These are phyloP conservation scores for Acrocephalus kingi DNA, from an alignment of 2,113 vertebrate genomes.

Conservation along the genomic window DNA sequence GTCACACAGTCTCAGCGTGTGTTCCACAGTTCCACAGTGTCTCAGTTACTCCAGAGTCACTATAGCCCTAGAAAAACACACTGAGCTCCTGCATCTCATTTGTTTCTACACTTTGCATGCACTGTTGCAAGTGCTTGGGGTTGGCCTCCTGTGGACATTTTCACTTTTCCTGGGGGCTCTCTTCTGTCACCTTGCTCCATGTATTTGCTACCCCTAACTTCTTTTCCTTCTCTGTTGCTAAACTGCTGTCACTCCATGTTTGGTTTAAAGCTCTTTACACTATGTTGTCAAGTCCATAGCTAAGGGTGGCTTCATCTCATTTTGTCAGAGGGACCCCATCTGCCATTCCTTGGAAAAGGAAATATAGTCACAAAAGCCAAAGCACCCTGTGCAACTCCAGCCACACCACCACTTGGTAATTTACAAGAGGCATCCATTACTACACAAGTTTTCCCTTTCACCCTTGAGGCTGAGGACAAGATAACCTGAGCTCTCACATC, in stretches of 20 bases:
- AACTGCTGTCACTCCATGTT: background rate
- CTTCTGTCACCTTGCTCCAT: background rate
- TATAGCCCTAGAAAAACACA: background rate
- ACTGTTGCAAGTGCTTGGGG: accelerated
- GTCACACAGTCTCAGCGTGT: accelerated
- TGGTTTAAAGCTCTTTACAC: background rate
- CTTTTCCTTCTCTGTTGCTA: background rate
- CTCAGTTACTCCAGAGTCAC: background rate
- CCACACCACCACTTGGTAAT: background rate
- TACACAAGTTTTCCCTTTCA: background rate
- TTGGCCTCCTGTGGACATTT: background rate
- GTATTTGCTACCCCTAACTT: background rate
- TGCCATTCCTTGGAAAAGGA: background rate
- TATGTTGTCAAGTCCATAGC: background rate
- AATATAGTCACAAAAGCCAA: background rate
- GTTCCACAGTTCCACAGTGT: background rate
- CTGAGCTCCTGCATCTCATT: accelerated
- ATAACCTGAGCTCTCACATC: background rate
- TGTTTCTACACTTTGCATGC: background rate
- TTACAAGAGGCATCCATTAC: background rate
- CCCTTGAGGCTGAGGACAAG: background rate
- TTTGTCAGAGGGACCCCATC: background rate
- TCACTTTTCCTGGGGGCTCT: background rate
- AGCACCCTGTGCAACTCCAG: background rate
- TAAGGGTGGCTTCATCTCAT: background rate